Base-by-base conservation (phyloP, 1,140 invertebrate species). In the Anastrepha obliqua region DNA sequence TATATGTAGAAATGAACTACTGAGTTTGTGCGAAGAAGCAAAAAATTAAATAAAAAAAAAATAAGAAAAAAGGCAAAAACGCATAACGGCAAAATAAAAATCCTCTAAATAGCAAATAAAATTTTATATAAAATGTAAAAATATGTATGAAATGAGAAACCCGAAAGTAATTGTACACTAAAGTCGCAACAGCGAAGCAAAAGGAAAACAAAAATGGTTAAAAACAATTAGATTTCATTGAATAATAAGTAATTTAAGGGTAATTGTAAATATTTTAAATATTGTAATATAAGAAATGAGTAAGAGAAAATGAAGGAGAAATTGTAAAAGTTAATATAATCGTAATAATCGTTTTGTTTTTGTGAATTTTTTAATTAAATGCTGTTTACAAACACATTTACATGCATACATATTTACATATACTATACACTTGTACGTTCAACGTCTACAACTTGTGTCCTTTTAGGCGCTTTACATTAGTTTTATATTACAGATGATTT, bases 401-500 rank as follows among this genome's bases (percentile, higher is more conserved):
- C 20, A 55, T 20, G 42, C 7, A 17, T 55, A 81, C 74, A 81
- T 81, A 55, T 55, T 55, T 55, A 55, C 74, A 29, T 20, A 55
- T 47, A 81, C 17, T 81, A 58, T 81, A 81, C 74, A 81, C 74
- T 81, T 81, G 74, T 81, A 81, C 47, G 74, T 81, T 81, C n/a
- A 81, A 81, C 74, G 74, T 81, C 47, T 81, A 55, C 74, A 81
- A 81, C 44, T 55, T 81, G 74, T 81, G 74, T 81, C 74, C 74
- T 81, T 81, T 67, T 55, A 62, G 17, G 60, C 11, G 60, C 17
- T 62, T 62, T 20, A 81, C n/a, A 42, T 55, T 81, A 81, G 44
- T 81, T 81, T 81, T 29, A 15, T 55, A 55, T 9, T 9, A 55
- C 51, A 55, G 51, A 55, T 55, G 5, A 55, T 55, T 55, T 55